Evolutionary conservation across 2,888 invertebrate genomes (phyloP).

Genomic region (Trimorus sp.): DNA sequence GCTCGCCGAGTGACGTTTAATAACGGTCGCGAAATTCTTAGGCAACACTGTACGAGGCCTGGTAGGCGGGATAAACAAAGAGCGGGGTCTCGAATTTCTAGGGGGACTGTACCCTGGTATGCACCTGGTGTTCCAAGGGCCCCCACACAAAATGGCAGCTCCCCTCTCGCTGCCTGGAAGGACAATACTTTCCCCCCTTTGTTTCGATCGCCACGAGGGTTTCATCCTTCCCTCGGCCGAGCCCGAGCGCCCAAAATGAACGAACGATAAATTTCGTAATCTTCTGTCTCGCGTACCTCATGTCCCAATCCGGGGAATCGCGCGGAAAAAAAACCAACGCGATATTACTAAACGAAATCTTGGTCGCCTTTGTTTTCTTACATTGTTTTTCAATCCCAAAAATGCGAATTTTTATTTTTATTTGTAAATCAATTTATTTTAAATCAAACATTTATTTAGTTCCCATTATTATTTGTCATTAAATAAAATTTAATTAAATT

Average conservation of each 20-base stretch:
- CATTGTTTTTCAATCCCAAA: no score
- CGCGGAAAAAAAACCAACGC: no score
- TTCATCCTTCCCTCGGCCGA: conserved; percentile 71
- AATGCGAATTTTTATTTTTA: no score
- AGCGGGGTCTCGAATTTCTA: conserved; percentile 75
- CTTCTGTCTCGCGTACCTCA: conserved; percentile 1
- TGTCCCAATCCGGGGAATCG: no score
- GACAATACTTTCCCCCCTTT: conserved; percentile 78
- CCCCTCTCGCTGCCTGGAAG: conserved; percentile 73
- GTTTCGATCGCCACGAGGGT: conserved; percentile 61
- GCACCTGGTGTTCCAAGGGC: conserved; percentile 79
- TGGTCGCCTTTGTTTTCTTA: no score
- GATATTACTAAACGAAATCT: not conserved
- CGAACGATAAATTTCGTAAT: conserved; percentile 44
- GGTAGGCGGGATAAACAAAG: conserved; percentile 74
- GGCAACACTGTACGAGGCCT: conserved; percentile 68
- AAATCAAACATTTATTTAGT: no score
- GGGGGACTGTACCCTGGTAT: conserved; percentile 79
- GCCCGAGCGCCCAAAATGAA: conserved; percentile 69
- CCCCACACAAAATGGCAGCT: conserved; percentile 79
- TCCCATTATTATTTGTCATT: no score
- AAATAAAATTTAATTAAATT: no score
- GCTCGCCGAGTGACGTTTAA: conserved; percentile 47
- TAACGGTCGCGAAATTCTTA: conserved; percentile 66
- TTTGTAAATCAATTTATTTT: no score